A percentile compares a stretch with the other conserved stretches of the same genome.
Conservation (phyloP, 2,888 invertebrate species). For the Nycteola revayana region DNA sequence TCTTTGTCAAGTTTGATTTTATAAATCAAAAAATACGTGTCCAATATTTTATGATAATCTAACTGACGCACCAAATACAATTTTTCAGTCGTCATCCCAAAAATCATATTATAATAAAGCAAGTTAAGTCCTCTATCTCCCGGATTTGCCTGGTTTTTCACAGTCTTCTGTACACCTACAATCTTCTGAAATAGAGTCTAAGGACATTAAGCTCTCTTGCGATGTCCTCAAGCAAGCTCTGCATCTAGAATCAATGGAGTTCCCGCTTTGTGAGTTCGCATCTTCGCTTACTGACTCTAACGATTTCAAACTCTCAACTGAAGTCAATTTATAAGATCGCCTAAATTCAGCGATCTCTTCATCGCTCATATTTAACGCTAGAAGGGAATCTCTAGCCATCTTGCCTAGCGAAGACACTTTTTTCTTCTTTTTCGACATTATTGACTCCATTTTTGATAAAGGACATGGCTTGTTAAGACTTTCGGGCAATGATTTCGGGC, state of each 20-base stretch:
- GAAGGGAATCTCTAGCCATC: constrained; percentile 69
- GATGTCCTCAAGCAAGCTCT: constrained; percentile 64
- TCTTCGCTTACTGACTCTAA: constrained; percentile 75
- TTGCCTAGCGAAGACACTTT: constrained; percentile 71
- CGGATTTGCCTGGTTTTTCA: constrained; percentile 53
- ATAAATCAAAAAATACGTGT: too few relatives aligned
- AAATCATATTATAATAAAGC: background rate
- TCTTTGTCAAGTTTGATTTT: too few relatives aligned
- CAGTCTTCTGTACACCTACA: constrained; percentile 58
- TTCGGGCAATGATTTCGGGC: constrained; percentile 75
- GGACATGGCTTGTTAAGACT: constrained; percentile 66
- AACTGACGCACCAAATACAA: too few relatives aligned
- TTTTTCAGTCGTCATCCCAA: background rate
- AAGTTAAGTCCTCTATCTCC: constrained; percentile 47
- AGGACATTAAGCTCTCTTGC: constrained; percentile 72
- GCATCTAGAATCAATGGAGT: constrained; percentile 68
- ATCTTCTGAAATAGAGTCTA: constrained; percentile 73
- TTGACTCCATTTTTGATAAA: constrained; percentile 54
- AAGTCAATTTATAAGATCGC: constrained; percentile 67
- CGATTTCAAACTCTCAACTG: constrained; percentile 67
- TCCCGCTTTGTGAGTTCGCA: constrained; percentile 67
- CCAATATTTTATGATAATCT: too few relatives aligned
- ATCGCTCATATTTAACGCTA: constrained; percentile 73
- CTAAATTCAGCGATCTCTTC: constrained; percentile 73
- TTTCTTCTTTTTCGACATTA: constrained; percentile 62